These are phyloP conservation scores for Diorhabda carinulata DNA, from an alignment of 1,140 invertebrate species.

Conservation along the genomic window DNA sequence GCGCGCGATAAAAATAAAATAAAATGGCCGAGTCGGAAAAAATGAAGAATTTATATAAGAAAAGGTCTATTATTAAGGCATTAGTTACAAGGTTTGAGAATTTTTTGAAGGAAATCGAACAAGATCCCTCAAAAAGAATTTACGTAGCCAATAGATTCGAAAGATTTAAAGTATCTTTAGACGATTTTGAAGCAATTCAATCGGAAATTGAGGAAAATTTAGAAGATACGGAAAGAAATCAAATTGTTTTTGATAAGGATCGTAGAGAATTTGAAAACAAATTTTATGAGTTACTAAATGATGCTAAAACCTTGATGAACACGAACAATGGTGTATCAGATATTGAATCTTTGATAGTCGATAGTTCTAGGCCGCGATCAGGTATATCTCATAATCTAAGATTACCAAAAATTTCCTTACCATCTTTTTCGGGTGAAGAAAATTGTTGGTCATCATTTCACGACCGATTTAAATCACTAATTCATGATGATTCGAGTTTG, in stretches of 20 bases:
- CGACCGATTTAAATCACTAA: too few relatives aligned
- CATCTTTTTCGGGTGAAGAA: constrained; percentile 23
- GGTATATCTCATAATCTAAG: too few relatives aligned
- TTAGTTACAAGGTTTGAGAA: background rate
- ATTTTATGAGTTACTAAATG: too few relatives aligned
- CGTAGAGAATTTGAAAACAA: too few relatives aligned
- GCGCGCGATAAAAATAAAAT: too few relatives aligned
- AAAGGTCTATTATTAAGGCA: too few relatives aligned
- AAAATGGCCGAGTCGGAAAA: too few relatives aligned
- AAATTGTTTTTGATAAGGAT: constrained; percentile 9
- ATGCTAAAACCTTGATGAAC: too few relatives aligned
- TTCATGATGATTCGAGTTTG: too few relatives aligned
- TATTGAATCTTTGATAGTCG: background rate
- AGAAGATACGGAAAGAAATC: background rate
- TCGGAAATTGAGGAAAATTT: constrained; percentile 5
- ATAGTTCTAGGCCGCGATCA: background rate
- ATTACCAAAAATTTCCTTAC: constrained; percentile 33
- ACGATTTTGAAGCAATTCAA: constrained; percentile 12
- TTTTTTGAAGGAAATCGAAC: constrained; percentile 3
- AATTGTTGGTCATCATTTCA: too few relatives aligned
- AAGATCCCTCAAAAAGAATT: background rate
- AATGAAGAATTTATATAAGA: too few relatives aligned
- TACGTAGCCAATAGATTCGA: background rate
- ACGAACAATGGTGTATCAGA: background rate
- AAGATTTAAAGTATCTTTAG: background rate